Evolutionary conservation across 2,888 invertebrate species (phyloP).

Genomic region (Stenodera caucasica): DNA sequence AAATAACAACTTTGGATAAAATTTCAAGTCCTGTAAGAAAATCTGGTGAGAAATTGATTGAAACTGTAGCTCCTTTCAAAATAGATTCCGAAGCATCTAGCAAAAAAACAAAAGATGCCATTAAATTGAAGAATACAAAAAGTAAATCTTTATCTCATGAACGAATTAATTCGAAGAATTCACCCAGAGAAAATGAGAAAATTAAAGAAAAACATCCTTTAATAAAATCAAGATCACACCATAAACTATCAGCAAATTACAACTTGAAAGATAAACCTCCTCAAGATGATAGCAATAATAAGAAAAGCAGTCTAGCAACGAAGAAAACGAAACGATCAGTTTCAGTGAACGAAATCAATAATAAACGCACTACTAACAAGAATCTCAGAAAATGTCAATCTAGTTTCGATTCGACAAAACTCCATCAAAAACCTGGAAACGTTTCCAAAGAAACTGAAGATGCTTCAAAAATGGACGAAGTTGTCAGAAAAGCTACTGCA

Average conservation of each 20-base stretch:
- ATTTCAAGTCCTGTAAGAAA: not conserved
- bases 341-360: slow-evolving; percentile 15
- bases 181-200: not conserved
- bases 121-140: slow-evolving; percentile 19
- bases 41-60: not conserved
- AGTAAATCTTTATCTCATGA: slow-evolving; percentile 16
- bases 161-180: not conserved
- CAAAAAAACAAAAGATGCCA: slow-evolving; percentile 14
- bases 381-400: slow-evolving; percentile 1
- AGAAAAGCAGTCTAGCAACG: not conserved
- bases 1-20: not conserved
- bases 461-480: not conserved
- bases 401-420: slow-evolving; percentile 34
- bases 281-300: slow-evolving; percentile 8
- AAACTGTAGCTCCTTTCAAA: not conserved
- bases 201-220: not conserved
- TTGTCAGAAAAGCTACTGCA: slow-evolving; percentile 13
- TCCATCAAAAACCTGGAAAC: not conserved
- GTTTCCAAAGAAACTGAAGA: not conserved
- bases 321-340: slow-evolving; percentile 14
- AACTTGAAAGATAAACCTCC: not conserved
- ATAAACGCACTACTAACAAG: slow-evolving; percentile 3
- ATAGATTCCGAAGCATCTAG: not conserved
- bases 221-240: not conserved
- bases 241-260: not conserved